phyloP scores from a whole-genome alignment of 2,797 vertebrate species.

The Myotis vivesi region DNA sequence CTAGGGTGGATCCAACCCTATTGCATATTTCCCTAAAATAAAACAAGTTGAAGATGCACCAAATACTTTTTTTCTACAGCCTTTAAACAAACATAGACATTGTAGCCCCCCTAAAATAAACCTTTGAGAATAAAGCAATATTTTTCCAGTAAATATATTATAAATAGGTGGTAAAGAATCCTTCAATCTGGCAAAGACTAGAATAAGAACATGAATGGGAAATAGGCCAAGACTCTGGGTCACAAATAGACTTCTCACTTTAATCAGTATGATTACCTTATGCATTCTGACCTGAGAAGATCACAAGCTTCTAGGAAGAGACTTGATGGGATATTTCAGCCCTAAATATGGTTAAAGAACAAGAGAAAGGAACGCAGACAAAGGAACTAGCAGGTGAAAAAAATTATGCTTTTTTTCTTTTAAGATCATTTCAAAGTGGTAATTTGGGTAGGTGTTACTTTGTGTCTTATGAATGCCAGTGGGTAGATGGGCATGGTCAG shows the following conservation, averaged over 20 bases:
- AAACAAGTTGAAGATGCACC: conserved; percentile 45
- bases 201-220: background rate
- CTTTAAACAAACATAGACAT: conserved; percentile 37
- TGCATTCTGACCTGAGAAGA: background rate
- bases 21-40: conserved; percentile 62
- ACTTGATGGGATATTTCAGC: background rate
- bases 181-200: conserved; percentile 16
- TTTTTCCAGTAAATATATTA: background rate
- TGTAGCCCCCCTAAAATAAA: conserved; percentile 12
- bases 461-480: background rate
- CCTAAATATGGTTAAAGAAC: background rate
- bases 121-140: conserved; percentile 20
- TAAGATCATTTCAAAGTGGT: background rate
- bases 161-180: conserved; percentile 12
- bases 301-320: conserved; percentile 12
- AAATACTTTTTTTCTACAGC: background rate
- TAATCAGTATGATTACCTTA: background rate
- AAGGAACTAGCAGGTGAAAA: background rate
- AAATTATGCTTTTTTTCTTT: background rate
- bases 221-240: background rate
- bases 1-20: background rate
- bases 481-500: background rate
- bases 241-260: background rate
- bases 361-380: background rate
- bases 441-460: background rate